Conservation (phyloP, 2,113 vertebrate species). For the Urocynchramus pylzowi region DNA sequence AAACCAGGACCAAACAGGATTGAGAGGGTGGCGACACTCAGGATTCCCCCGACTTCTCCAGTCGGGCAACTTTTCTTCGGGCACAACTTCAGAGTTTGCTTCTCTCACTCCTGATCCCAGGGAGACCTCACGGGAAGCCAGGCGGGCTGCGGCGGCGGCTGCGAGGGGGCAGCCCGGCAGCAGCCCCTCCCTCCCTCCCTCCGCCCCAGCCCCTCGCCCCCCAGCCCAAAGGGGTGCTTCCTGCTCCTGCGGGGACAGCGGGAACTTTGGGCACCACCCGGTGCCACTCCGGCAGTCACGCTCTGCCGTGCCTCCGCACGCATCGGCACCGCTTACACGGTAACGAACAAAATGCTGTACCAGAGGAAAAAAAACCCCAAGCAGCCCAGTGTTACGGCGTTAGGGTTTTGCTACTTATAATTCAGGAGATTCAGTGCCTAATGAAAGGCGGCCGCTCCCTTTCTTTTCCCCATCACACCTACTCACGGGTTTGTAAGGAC, state of each 20-base stretch:
- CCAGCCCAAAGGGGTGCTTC: not conserved
- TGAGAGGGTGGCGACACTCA: not conserved
- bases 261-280: not conserved
- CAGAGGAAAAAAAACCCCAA: not conserved
- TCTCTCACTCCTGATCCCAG: not conserved
- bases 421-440: not conserved
- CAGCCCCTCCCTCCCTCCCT: not conserved
- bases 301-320: not conserved
- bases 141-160: not conserved
- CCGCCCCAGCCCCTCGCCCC: not conserved
- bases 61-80: not conserved
- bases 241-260: not conserved
- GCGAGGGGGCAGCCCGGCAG: not conserved
- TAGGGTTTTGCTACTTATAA: not conserved
- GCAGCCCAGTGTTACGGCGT: not conserved
- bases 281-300: not conserved
- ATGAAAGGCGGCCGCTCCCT: not conserved
- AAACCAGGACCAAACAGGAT: not conserved
- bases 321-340: not conserved
- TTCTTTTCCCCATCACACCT: not conserved
- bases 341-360: not conserved
- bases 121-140: not conserved
- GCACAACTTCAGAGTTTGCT: not conserved
- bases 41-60: not conserved
- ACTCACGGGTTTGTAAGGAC: not conserved